phyloP scores from a whole-genome alignment of 2,113 vertebrate genomes.

The Myrmecophaga tridactyla region DNA sequence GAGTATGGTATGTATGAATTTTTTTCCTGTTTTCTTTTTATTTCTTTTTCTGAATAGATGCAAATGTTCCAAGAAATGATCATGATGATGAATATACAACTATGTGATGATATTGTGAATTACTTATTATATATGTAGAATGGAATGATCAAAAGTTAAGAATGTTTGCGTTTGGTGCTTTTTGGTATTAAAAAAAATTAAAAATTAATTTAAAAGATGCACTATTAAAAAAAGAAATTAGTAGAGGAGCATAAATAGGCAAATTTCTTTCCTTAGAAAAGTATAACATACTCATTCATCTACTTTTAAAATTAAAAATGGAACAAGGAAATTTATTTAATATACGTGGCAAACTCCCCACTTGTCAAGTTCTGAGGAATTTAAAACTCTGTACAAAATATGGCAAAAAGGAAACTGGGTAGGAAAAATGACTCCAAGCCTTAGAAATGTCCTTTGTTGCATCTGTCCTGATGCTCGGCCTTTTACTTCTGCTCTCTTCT shows the following conservation, averaged over 20 bases:
- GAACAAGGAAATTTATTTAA: not conserved
- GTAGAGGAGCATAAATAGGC: not conserved
- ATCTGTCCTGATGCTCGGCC: not conserved
- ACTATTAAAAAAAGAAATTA: too few species aligned
- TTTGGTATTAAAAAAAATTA: too few species aligned
- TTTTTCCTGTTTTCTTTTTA: too few species aligned
- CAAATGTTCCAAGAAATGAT: too few species aligned
- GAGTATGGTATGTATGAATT: too few species aligned
- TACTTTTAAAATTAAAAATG: not conserved
- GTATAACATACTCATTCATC: not conserved
- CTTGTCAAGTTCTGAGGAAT: not conserved
- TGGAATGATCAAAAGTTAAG: too few species aligned
- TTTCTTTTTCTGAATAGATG: too few species aligned
- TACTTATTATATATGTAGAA: too few species aligned
- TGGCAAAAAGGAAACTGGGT: not conserved
- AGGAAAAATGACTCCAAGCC: not conserved
- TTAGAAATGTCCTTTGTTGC: not conserved
- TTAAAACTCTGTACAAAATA: not conserved
- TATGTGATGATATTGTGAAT: too few species aligned
- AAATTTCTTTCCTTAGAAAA: not conserved
- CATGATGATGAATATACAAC: too few species aligned
- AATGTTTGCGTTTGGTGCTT: too few species aligned
- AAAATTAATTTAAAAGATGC: too few species aligned
- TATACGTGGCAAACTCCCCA: not conserved
- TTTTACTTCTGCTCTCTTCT: not conserved